Evolutionary conservation across 2,888 invertebrate genomes (phyloP).

Genomic region (Argyresthia albistria): DNA sequence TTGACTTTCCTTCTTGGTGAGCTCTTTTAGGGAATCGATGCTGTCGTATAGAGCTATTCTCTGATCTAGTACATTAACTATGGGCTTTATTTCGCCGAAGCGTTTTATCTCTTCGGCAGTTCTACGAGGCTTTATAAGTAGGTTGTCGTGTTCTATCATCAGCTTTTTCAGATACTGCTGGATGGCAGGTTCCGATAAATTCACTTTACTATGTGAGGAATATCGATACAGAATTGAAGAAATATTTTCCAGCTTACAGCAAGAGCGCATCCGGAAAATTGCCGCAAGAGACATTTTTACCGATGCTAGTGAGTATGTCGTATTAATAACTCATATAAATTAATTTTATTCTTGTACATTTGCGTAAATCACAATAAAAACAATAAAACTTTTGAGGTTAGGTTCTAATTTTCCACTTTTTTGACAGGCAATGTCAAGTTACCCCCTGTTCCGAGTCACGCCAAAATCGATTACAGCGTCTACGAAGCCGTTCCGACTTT

Average conservation of each 20-base stretch:
- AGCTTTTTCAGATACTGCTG: constrained; percentile 66
- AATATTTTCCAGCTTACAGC: constrained; percentile 26
- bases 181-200: constrained; percentile 53
- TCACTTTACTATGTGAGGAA: constrained; percentile 40
- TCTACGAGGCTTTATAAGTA: constrained; percentile 38
- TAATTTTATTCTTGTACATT: too few relatives aligned
- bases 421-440: too few relatives aligned
- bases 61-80: constrained; percentile 72
- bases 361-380: too few relatives aligned
- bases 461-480: too few relatives aligned
- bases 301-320: too few relatives aligned
- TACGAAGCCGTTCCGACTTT: too few relatives aligned
- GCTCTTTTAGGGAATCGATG: constrained; percentile 74
- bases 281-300: constrained; percentile 28
- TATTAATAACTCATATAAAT: too few relatives aligned
- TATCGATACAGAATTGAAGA: constrained; percentile 20
- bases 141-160: constrained; percentile 66
- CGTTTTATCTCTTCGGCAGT: constrained; percentile 36
- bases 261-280: constrained; percentile 22
- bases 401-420: too few relatives aligned
- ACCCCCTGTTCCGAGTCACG: too few relatives aligned
- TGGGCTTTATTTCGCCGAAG: constrained; percentile 62
- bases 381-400: too few relatives aligned
- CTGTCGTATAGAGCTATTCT: constrained; percentile 72
- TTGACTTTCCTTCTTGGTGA: constrained; percentile 73